Evolutionary conservation across 2,113 vertebrate species (phyloP).

Genomic region (Otocyon megalotis): DNA sequence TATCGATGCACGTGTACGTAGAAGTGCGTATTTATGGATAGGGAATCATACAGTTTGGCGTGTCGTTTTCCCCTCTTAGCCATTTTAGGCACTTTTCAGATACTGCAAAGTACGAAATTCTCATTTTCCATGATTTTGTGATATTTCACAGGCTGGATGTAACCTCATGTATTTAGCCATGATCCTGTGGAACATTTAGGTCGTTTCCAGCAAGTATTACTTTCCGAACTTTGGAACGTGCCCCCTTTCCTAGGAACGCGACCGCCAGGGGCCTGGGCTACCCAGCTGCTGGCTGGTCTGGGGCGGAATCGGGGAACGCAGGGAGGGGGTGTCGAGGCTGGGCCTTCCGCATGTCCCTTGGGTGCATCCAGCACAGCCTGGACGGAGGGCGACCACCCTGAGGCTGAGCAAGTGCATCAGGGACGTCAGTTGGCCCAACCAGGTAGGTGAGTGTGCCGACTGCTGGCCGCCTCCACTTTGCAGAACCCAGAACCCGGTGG

Average conservation of each 20-base stretch:
- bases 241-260: background rate
- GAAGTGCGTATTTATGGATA: background rate
- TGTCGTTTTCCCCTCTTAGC: background rate
- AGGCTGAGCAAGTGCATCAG: background rate
- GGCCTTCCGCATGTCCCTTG: too few relatives aligned
- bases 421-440: background rate
- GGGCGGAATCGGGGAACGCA: background rate
- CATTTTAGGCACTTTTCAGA: background rate
- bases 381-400: background rate
- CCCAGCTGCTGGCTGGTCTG: background rate
- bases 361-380: background rate
- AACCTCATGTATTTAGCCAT: background rate
- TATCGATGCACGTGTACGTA: background rate
- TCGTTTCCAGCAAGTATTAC: background rate
- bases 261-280: background rate
- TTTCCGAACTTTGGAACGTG: background rate
- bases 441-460: too few relatives aligned
- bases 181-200: background rate
- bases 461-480: background rate
- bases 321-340: too few relatives aligned
- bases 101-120: background rate
- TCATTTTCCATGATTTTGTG: background rate
- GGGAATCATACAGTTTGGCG: background rate
- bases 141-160: background rate
- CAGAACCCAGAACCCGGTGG: background rate